Conservation (phyloP, 53 echinoderm and acorn worm genomes). For the Hippasteria phrygiana region DNA sequence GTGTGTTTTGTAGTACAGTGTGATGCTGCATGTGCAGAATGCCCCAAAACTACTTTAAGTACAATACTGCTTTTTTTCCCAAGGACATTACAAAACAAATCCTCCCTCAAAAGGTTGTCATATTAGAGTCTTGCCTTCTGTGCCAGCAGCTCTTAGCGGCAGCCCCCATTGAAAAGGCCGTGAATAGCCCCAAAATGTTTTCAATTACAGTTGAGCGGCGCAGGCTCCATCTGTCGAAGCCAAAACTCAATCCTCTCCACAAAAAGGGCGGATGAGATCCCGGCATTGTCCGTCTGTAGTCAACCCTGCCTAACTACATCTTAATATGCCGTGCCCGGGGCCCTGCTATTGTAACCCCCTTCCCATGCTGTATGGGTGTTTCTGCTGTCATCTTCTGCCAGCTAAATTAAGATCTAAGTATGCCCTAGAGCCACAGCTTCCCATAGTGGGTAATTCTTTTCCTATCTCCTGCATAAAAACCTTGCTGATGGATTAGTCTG, state of each 20-base stretch:
- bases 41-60: background rate
- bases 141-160: background rate
- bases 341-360: background rate
- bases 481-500: background rate
- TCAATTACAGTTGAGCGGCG: slow-evolving; percentile 42
- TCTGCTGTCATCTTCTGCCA: background rate
- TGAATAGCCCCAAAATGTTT: slow-evolving; percentile 20
- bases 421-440: background rate
- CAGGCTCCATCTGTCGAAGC: slow-evolving; percentile 48
- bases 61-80: background rate
- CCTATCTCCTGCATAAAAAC: background rate
- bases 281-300: slow-evolving; percentile 49
- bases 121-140: slow-evolving; percentile 10
- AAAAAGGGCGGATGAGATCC: background rate
- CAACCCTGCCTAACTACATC: slow-evolving; percentile 53
- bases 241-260: slow-evolving; percentile 32
- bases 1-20: no score
- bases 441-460: slow-evolving; percentile 11
- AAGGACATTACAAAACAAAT: background rate
- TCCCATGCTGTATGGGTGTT: background rate
- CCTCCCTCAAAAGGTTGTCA: slow-evolving; percentile 1
- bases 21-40: background rate
- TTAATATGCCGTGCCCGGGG: slow-evolving; percentile 46
- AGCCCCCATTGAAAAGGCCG: background rate
- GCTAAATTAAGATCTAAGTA: slow-evolving; percentile 52